Evolutionary conservation across 2,797 vertebrate genomes (phyloP), one percentile per base, ranked within the genome.

Genomic region (Urocyon cinereoargenteus): DNA sequence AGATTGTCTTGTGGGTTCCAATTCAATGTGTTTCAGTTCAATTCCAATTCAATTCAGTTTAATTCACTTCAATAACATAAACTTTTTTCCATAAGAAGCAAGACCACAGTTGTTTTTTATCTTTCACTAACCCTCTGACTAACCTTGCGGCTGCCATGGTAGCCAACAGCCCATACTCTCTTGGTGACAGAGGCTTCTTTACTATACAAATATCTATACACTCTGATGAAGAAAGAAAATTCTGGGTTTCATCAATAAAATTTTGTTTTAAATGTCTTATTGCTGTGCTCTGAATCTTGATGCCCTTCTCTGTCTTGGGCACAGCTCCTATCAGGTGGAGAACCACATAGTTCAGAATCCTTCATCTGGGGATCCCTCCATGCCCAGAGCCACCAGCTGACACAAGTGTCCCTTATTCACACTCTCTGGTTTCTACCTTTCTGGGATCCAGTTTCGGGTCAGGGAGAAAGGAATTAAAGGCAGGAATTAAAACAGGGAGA

Each of bases 381-480:
- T 34, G 66, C 18, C 55, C n/a, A 79, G 70, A 91, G 18, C 19
- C 49, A 75, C 16, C 51, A 55, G 6, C 13, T 28, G 62, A 57
- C 9, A 72, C 16, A 28, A 59, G 82, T 19, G 36, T 68, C 36
- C 86, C 16, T 19, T 21, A 26, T 40, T 73, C 28, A 70, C 7
- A 31, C 5, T 62, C 5, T 64, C 34, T 83, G 61, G 64, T n/a
- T 90, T 82, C 68, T 12, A 72, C 70, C 36, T 53, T 86, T 84
- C 36, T 36, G n/a, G 6, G 15, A 83, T 51, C 49, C 21, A 62
- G 45, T 40, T 31, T 51, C 9, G 57, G 64, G 4, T 26, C 6
- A 78, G n/a, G 51, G 34, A 89, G 86, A 90, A 96, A 83, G 72
- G 34, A 94, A 70, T 72, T 34, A 82, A 90, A 86, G 12, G 21